Conservation (phyloP, 23 tunicate genomes). For the Phallusia fumigata region DNA sequence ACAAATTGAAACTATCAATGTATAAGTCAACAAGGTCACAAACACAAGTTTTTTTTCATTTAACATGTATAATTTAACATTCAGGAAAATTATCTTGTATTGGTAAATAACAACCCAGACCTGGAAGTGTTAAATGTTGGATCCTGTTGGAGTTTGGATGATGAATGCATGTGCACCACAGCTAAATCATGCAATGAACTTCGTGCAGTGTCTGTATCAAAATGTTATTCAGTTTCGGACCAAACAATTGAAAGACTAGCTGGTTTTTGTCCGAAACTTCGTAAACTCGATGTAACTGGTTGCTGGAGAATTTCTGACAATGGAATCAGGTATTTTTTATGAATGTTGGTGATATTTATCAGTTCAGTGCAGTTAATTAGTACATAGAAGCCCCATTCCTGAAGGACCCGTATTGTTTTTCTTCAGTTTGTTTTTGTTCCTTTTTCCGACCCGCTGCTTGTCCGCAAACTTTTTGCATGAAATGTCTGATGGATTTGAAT, state of each 20-base stretch:
- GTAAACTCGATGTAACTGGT: slow-evolving; percentile 23
- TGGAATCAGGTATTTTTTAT: slow-evolving; percentile 41
- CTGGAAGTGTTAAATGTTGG: slow-evolving; percentile 12
- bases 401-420: too few relatives aligned
- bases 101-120: slow-evolving; percentile 24
- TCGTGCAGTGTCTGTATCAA: slow-evolving; percentile 3
- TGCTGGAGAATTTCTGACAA: slow-evolving; percentile 45
- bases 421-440: too few relatives aligned
- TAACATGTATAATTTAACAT: not conserved
- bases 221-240: slow-evolving; percentile 39
- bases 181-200: not conserved
- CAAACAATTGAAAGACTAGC: slow-evolving; percentile 14
- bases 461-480: too few relatives aligned
- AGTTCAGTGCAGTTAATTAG: too few relatives aligned
- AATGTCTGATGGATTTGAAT: too few relatives aligned
- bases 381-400: too few relatives aligned
- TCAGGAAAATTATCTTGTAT: slow-evolving; percentile 36
- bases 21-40: too few relatives aligned
- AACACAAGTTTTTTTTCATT: not conserved
- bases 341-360: too few relatives aligned
- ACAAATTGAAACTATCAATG: too few relatives aligned
- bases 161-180: slow-evolving; percentile 13
- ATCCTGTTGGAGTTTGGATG: slow-evolving; percentile 41
- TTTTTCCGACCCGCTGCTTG: too few relatives aligned
- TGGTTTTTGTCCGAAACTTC: slow-evolving; percentile 14